phyloP scores from a whole-genome alignment of 2,113 vertebrate species.

The Engystomops pustulosus region DNA sequence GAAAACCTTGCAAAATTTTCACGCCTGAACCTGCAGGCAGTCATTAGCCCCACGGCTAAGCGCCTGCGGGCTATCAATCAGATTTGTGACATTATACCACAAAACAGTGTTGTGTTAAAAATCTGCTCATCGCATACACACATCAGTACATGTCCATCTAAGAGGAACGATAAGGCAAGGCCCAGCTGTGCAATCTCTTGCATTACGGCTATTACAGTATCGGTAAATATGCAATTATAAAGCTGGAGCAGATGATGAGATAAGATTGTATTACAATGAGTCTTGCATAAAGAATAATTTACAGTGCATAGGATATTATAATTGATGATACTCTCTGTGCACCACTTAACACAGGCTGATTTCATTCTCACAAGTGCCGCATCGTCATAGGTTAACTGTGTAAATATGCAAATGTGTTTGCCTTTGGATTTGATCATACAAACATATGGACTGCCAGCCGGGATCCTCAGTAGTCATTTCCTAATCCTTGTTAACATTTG shows the following conservation, averaged over 20 bases:
- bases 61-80: too few species aligned
- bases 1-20: too few species aligned
- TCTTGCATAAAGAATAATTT: background rate
- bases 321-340: constrained; percentile 3
- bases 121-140: too few species aligned
- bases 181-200: background rate
- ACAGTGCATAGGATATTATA: background rate
- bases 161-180: too few species aligned
- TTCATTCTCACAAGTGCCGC: constrained; percentile 34
- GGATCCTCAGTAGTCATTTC: constrained; percentile 47
- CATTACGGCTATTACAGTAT: background rate
- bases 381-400: constrained; percentile 51
- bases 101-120: too few species aligned
- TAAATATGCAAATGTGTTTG: constrained; percentile 56
- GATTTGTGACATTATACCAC: too few species aligned
- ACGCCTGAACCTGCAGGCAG: too few species aligned
- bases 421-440: constrained; percentile 59
- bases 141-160: too few species aligned
- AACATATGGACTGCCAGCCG: constrained; percentile 59
- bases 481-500: constrained; percentile 60
- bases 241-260: background rate
- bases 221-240: background rate
- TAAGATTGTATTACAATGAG: background rate
- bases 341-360: constrained; percentile 11
- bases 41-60: too few species aligned